These are phyloP conservation scores for Fragum whitleyi DNA, from an alignment of 2,888 invertebrate genomes.

Conservation along the genomic window DNA sequence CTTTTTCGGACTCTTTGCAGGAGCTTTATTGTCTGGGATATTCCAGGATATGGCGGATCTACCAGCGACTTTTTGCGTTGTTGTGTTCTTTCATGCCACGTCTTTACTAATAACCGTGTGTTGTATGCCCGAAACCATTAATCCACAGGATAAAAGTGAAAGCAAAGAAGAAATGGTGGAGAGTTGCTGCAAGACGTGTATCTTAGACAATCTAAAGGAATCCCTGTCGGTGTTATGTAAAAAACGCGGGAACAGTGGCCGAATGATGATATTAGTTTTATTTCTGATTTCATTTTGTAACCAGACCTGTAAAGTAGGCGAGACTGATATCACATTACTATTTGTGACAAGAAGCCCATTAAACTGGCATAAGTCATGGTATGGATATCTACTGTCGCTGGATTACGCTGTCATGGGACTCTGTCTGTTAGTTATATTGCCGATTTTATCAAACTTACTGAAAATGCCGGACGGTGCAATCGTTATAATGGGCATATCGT, in stretches of 20 bases:
- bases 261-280: slow-evolving; percentile 74
- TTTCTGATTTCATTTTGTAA: slow-evolving; percentile 78
- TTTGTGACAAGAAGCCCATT: slow-evolving; percentile 80
- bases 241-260: slow-evolving; percentile 65
- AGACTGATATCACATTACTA: slow-evolving; percentile 81
- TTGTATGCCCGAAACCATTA: slow-evolving; percentile 77
- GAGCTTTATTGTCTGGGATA: slow-evolving; percentile 79
- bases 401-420: slow-evolving; percentile 84
- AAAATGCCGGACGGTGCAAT: slow-evolving; percentile 79
- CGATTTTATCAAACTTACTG: slow-evolving; percentile 78
- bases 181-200: slow-evolving; percentile 48
- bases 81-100: slow-evolving; percentile 76
- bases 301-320: slow-evolving; percentile 81
- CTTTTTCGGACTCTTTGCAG: slow-evolving; percentile 82
- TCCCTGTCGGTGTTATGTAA: slow-evolving; percentile 74
- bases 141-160: slow-evolving; percentile 46
- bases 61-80: slow-evolving; percentile 77
- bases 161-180: slow-evolving; percentile 28
- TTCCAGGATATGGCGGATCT: slow-evolving; percentile 73
- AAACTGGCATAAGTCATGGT: slow-evolving; percentile 80
- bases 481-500: slow-evolving; percentile 79
- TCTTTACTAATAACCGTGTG: slow-evolving; percentile 76
- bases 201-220: slow-evolving; percentile 72
- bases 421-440: slow-evolving; percentile 81
- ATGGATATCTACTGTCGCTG: slow-evolving; percentile 83